Evolutionary conservation across 2,797 vertebrate species (phyloP), one percentile per base, ranked within the genome.

Genomic region (Leuciscus waleckii): DNA sequence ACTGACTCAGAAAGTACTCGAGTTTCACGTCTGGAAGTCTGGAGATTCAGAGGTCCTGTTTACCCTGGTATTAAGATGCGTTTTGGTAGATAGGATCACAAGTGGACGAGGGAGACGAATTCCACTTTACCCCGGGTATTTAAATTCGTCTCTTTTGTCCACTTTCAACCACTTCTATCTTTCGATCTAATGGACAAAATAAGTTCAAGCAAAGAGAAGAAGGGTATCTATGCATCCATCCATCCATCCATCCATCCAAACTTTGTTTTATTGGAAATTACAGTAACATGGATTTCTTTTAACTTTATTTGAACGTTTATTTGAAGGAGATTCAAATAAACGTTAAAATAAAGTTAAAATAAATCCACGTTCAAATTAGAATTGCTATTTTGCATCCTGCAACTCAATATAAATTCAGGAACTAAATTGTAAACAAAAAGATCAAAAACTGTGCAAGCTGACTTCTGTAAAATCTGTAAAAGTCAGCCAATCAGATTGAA

Each of bases 1-100:
- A 83, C 79, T 63, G 68, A 74, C 39, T 77, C 70, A 39, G 79
- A 87, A 81, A 39, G 54, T 68, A 79, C 9, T 41, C 41, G 23
- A 61, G n/a, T 49, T 85, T 86, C 75, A 68, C 26, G 17, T 85
- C 79, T 14, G 71, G 43, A 67, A 73, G 56, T 87, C 87, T 85
- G 58, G 21, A 56, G 46, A 75, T 54, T 54, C 65, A 29, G 39
- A 51, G 49, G 41, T 41, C 10, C 41, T 41, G 41, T 41, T 41
- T 0, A 41, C 41, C 2, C 41, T 41, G 41, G 2, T 41, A 41
- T 41, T 10, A 41, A 41, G 37, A 37, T 37, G 37, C 7, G 37
- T 37, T 37, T 37, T 37, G 37, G 6, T 37, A 7, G 37, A 37
- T 37, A 37, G 37, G 7, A 37, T 37, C 37, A 37, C 6, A 7